Base-by-base conservation (phyloP, 2,888 invertebrate species). In the Apamea epomidion region DNA sequence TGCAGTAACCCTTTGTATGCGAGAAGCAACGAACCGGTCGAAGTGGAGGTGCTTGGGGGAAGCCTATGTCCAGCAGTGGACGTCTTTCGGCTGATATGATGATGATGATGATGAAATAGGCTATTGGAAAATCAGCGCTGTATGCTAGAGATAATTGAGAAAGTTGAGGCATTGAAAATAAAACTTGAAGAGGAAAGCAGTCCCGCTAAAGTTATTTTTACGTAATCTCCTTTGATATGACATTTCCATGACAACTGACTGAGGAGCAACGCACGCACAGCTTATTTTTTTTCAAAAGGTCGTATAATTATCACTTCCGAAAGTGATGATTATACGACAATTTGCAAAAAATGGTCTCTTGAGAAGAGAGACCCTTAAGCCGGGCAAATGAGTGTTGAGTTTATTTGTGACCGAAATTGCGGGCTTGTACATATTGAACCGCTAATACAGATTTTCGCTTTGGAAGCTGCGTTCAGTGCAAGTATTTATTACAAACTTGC, bases 201-300 rank as follows among this genome's bases (percentile, higher is more conserved):
- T 42, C 10, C 42, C 10, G n/a, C 18, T 69, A 21, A 18, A 69
- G 10, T 69, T 69, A 45, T 7, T 69, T 12, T 21, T 14, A 48
- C 14, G 14, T 12, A 48, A 48, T 48, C 14, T 48, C 45, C 48
- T 48, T 48, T 48, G 16, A 48, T 48, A 5, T 4, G 48, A 48
- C 16, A 48, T 48, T 48, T 48, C 48, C 16, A 48, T 48, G 48
- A 48, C 48, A 16, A 12, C 45, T 45, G 45, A 48, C 48, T 48
- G 5, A 48, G 10, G 12, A 74, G 48, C 73, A 51, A 74, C 71
- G 72, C n/a, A 74, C 71, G 72, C 64, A 69, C 32, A 74, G 48
- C 48, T 48, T 29, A 21, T n/a, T 37, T 37, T 37, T 37, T 37
- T 37, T 37, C 5, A 37, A 37, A 37, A 37, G 4, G 37, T 37